Percentiles rank a stretch among this genome's conserved stretches.
Conservation (phyloP, 2,888 invertebrate species). For the Nymphalis urticae region DNA sequence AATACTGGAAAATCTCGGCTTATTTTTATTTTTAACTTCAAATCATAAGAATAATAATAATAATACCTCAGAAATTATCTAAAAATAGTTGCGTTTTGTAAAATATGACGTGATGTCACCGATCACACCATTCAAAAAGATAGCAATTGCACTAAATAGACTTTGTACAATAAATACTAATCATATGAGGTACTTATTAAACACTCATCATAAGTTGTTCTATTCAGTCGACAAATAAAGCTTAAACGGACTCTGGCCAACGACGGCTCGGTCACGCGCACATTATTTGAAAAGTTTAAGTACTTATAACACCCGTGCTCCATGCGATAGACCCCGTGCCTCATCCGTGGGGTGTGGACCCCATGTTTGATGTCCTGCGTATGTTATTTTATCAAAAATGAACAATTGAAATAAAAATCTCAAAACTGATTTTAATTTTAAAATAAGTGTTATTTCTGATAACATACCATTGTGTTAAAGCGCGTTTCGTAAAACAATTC, state of each 20-base stretch:
- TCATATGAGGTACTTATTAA: constrained; percentile 41
- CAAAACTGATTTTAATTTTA: constrained; percentile 54
- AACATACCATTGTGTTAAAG: constrained; percentile 27
- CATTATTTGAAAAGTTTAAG: constrained; percentile 64
- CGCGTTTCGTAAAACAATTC: constrained; percentile 14
- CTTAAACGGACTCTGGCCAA: constrained; percentile 47
- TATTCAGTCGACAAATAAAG: constrained; percentile 49
- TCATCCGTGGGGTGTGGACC: constrained; percentile 41
- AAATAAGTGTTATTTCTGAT: constrained; percentile 49
- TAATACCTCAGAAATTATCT: too few relatives aligned
- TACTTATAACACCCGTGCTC: constrained; percentile 47
- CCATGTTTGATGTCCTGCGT: constrained; percentile 54
- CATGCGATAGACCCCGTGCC: constrained; percentile 1
- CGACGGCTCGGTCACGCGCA: constrained; percentile 62
- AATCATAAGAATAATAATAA: too few relatives aligned
- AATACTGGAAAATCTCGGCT: neutral
- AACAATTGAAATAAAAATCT: constrained; percentile 54
- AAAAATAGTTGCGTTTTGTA: neutral
- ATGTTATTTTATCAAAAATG: constrained; percentile 65
- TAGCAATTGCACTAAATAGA: constrained; percentile 17
- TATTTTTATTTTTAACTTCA: too few relatives aligned
- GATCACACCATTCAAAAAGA: neutral
- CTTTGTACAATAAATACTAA: constrained; percentile 28
- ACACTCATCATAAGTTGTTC: constrained; percentile 46
- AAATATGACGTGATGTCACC: too few relatives aligned